Percentiles rank a stretch among this genome's conserved stretches.
phyloP scores from a whole-genome alignment of 2,797 vertebrate species.

The Nasua narica region DNA sequence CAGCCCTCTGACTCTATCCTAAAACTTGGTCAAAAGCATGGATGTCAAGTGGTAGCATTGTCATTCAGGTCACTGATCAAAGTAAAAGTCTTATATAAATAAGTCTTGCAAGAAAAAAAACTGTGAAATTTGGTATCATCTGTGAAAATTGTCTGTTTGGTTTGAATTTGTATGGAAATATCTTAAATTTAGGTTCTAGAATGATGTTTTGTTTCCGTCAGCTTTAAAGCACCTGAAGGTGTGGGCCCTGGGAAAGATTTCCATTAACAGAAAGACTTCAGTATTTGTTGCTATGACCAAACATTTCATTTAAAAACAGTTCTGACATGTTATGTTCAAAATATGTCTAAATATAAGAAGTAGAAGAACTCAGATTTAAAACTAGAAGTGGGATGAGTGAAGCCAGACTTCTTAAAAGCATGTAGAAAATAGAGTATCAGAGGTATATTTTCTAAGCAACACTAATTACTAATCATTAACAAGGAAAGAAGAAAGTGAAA shows the following conservation, averaged over 20 bases:
- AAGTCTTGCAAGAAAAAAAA: slow-evolving; percentile 61
- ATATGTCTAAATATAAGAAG: slow-evolving; percentile 27
- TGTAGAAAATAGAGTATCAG: neutral
- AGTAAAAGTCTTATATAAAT: slow-evolving; percentile 75
- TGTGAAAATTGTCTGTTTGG: slow-evolving; percentile 81
- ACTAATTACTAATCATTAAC: neutral
- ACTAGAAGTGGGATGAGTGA: neutral
- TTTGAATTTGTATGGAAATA: slow-evolving; percentile 79
- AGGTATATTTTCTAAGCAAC: neutral
- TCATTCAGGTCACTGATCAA: slow-evolving; percentile 68
- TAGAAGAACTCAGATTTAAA: slow-evolving; percentile 45
- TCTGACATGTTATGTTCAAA: slow-evolving; percentile 23
- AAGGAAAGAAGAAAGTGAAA: neutral
- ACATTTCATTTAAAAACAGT: slow-evolving; percentile 53
- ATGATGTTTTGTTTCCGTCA: slow-evolving; percentile 72
- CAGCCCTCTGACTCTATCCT: slow-evolving; percentile 66
- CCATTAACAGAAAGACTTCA: slow-evolving; percentile 9
- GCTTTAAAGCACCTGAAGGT: neutral
- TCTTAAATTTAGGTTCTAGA: slow-evolving; percentile 77
- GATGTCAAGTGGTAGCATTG: slow-evolving; percentile 49
- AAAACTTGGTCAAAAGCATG: slow-evolving; percentile 59
- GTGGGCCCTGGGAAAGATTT: neutral
- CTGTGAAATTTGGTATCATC: slow-evolving; percentile 78
- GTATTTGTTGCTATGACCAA: neutral
- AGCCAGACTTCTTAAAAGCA: neutral